These are phyloP conservation scores for Pluvianellus socialis DNA, from an alignment of 2,113 vertebrate species.

Conservation along the genomic window DNA sequence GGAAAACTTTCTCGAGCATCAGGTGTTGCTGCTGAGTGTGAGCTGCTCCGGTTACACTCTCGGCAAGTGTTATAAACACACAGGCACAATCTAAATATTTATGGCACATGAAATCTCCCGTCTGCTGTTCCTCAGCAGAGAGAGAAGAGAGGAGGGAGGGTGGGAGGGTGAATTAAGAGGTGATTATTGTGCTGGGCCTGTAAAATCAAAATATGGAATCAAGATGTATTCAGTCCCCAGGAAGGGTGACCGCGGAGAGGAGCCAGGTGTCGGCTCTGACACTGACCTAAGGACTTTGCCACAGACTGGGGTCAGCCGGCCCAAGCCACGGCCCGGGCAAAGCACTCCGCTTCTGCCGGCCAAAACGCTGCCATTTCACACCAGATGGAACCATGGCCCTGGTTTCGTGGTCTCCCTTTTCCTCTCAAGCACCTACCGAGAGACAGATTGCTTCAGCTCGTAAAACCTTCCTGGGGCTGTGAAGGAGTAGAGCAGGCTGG, in stretches of 20 bases:
- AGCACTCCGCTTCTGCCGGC: background rate
- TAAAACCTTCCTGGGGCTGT: constrained; percentile 9
- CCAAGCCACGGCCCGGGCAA: background rate
- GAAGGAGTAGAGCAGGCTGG: background rate
- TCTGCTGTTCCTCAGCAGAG: constrained; percentile 51
- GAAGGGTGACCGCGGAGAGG: background rate
- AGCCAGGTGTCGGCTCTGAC: background rate
- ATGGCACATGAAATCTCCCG: constrained; percentile 70
- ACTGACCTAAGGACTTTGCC: background rate
- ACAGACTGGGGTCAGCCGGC: background rate
- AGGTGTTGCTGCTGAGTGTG: constrained; percentile 60
- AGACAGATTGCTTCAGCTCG: background rate
- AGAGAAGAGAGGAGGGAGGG: background rate
- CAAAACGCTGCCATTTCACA: background rate
- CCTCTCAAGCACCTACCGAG: background rate
- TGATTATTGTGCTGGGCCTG: background rate
- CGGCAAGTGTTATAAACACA: constrained; percentile 72
- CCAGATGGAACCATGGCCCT: background rate
- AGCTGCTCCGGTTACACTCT: constrained; percentile 54
- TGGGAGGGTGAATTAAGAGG: constrained; percentile 6
- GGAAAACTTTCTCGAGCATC: constrained; percentile 66
- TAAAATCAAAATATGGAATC: background rate
- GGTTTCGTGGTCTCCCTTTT: background rate
- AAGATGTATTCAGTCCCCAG: background rate
- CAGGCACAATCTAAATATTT: constrained; percentile 74